Conservation (phyloP, 2,113 vertebrate genomes). For the Neolamprologus variostigma region DNA sequence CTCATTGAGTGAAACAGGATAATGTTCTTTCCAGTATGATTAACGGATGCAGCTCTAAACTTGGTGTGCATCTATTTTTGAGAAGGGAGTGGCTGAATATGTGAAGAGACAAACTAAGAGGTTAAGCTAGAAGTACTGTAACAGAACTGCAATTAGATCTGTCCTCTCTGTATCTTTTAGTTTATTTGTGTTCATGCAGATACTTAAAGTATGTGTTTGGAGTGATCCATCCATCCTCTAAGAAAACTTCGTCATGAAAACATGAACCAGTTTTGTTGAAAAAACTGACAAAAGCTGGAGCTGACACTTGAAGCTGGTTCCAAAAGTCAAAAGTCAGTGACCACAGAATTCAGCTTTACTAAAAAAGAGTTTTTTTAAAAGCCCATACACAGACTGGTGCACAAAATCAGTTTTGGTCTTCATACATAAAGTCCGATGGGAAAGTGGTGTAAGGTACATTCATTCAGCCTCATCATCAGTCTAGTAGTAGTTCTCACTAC, state of each 20-base stretch:
- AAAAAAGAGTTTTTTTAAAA: background rate
- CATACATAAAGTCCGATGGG: background rate
- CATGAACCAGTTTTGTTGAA: background rate
- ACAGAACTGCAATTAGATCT: background rate
- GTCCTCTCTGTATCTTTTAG: background rate
- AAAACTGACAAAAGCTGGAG: background rate
- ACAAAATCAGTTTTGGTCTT: background rate
- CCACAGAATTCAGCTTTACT: background rate
- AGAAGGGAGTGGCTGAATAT: background rate
- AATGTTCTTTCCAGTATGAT: background rate
- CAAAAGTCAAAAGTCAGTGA: background rate
- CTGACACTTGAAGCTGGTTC: background rate
- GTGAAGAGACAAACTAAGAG: background rate
- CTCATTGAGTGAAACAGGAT: slow-evolving; percentile 36
- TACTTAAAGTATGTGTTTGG: background rate
- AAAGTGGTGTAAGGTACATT: background rate
- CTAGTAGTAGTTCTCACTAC: background rate
- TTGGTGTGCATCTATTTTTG: slow-evolving; percentile 51
- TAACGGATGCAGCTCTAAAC: slow-evolving; percentile 16
- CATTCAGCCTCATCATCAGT: background rate
- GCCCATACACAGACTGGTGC: background rate
- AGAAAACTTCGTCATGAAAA: background rate
- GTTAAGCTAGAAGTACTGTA: background rate
- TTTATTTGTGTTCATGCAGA: background rate
- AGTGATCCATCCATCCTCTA: background rate